Conservation (phyloP, 1,140 invertebrate species). For the Lucilia cuprina region DNA sequence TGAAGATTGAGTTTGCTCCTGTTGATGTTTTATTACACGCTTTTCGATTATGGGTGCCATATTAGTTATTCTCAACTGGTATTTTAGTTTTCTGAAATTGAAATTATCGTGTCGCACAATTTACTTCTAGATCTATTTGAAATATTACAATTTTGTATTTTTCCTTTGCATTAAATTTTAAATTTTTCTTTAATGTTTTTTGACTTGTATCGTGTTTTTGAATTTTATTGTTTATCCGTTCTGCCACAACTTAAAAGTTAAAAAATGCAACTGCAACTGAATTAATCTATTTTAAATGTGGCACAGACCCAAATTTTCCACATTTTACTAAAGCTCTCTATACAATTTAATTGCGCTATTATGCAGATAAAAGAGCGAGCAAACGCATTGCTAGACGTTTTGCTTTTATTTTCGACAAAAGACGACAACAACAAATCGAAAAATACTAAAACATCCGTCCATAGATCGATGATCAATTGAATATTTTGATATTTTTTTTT, state of each 20-base stretch:
- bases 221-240: not conserved
- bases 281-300: constrained; percentile 27
- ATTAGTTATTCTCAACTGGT: constrained; percentile 34
- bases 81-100: constrained; percentile 48
- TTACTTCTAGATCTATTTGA: constrained; percentile 12
- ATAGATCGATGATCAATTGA: not conserved
- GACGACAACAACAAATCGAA: not conserved
- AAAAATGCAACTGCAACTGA: constrained; percentile 35
- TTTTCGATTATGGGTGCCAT: constrained; percentile 61
- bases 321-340: not conserved
- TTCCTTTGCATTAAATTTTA: constrained; percentile 6
- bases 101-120: constrained; percentile 19
- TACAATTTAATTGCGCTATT: not conserved
- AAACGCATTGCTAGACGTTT: constrained; percentile 23
- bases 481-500: not conserved
- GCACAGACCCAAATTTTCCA: constrained; percentile 20
- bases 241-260: constrained; percentile 22
- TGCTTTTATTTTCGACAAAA: not conserved
- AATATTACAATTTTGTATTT: not conserved
- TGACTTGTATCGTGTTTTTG: not conserved
- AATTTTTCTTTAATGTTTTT: not conserved
- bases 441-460: not conserved
- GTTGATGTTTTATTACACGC: constrained; percentile 41
- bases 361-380: not conserved
- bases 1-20: constrained; percentile 1